These are phyloP conservation scores for Sturnus vulgaris DNA, from an alignment of 2,113 vertebrate genomes.

Conservation along the genomic window DNA sequence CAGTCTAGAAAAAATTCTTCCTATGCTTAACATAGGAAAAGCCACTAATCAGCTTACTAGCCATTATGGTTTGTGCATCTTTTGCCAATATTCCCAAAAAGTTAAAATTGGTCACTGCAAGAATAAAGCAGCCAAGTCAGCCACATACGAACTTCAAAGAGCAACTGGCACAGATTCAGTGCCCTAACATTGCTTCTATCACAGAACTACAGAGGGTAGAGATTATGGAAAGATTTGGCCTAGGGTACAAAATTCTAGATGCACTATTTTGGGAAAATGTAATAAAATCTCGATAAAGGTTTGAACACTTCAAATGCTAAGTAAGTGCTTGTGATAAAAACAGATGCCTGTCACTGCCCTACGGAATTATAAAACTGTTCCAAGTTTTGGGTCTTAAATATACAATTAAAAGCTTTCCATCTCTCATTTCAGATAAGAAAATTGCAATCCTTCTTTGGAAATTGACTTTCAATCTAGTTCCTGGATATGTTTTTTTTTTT, in stretches of 20 bases:
- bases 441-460: background rate
- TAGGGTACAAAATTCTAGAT: background rate
- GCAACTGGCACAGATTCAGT: background rate
- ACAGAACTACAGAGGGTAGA: background rate
- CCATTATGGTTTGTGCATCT: background rate
- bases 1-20: slow-evolving; percentile 1
- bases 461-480: background rate
- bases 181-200: background rate
- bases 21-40: background rate
- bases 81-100: background rate
- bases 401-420: background rate
- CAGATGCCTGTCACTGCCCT: background rate
- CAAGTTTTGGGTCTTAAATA: background rate
- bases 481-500: background rate
- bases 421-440: background rate
- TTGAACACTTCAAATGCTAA: slow-evolving; percentile 44
- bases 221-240: background rate
- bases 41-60: background rate
- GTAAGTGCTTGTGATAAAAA: background rate
- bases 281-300: background rate
- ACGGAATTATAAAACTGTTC: background rate
- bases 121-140: background rate
- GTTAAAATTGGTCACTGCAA: background rate
- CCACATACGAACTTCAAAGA: background rate
- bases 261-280: background rate